Percentiles rank a stretch among this genome's conserved stretches.
These are phyloP conservation scores for Garra rufa DNA, from an alignment of 2,113 vertebrate species.

Conservation along the genomic window DNA sequence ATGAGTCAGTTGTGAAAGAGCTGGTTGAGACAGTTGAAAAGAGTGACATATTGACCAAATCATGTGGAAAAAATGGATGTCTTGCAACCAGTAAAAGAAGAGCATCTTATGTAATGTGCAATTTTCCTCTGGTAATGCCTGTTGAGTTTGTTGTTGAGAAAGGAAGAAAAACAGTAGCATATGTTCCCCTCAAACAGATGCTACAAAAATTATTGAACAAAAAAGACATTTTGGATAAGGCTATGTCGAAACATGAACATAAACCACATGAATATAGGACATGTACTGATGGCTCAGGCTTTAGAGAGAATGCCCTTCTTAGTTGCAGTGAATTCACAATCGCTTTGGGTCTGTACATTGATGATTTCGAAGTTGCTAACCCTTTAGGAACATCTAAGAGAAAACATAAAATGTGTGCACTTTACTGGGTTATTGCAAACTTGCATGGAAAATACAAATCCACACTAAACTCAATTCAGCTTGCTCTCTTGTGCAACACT, in stretches of 20 bases:
- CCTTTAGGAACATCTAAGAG: slow-evolving; percentile 29
- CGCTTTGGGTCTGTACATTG: slow-evolving; percentile 32
- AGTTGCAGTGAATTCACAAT: slow-evolving; percentile 28
- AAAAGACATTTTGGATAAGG: slow-evolving; percentile 43
- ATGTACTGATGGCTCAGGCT: slow-evolving; percentile 1
- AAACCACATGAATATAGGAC: slow-evolving; percentile 20
- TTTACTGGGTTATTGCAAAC: slow-evolving; percentile 50
- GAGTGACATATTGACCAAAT: not conserved
- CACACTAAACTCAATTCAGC: slow-evolving; percentile 38
- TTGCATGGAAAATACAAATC: slow-evolving; percentile 35
- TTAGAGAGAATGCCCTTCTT: not conserved
- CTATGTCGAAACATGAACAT: not conserved
- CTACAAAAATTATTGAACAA: slow-evolving; percentile 35
- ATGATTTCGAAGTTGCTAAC: slow-evolving; percentile 40
- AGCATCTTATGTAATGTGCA: not conserved
- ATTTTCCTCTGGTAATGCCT: slow-evolving; percentile 38
- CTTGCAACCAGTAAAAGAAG: slow-evolving; percentile 22
- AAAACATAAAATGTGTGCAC: slow-evolving; percentile 48
- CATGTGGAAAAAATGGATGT: slow-evolving; percentile 22
- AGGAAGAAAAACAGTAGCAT: slow-evolving; percentile 12
- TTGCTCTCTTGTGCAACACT: slow-evolving; percentile 34
- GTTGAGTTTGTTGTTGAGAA: slow-evolving; percentile 30
- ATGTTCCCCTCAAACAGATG: slow-evolving; percentile 32
- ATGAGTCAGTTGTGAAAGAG: slow-evolving; percentile 20
- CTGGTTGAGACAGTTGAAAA: slow-evolving; percentile 16